Base-by-base conservation (phyloP, 2,113 vertebrate species). In the Tricholaema leucomelas region DNA sequence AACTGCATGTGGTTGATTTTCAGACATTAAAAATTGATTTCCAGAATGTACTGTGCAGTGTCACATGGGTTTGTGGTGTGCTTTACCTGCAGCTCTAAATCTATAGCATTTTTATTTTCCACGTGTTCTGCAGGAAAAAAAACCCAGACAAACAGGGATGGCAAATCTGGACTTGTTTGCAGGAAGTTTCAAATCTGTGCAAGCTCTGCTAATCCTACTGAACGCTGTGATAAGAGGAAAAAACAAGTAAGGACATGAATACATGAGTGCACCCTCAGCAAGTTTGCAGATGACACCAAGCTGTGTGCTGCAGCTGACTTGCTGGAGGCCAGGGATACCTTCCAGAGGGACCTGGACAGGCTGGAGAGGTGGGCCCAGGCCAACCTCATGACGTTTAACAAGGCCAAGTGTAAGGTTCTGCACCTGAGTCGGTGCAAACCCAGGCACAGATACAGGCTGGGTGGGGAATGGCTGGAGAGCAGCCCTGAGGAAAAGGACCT, bases 21-120 rank as follows among this genome's bases (percentile, higher is more conserved):
- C 65, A 86, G 77, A 48, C 86, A 77, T 90, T 95, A 97, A 96
- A 94, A 94, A 93, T 90, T 93, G 91, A 95, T 96, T 94, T 97
- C 69, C 44, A 85, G 87, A 87, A 71, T 27, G 5, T 69, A 69
- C 54, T 90, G n/a, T 92, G 85, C 81, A 64, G 66, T 83, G 46
- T 91, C 54, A 73, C 84, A 78, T 73, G 80, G 60, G 30, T 80
- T 96, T 96, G 74, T 67, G 92, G 77, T 36, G 33, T 91, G 87
- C 10, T 46, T 94, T 90, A 50, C 63, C 14, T 59, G 33, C 23
- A 12, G 54, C 24, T 75, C 28, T 46, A 9, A 59, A 61, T 73
- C n/a, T 55, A 14, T 5, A 78, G 7, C 11, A 24, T 67, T 80
- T 92, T 52, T 72, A 10, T 61, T 72, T 86, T 79, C 65, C 27